Percentiles rank a stretch among this genome's conserved stretches.
phyloP scores from a whole-genome alignment of 92 coral and sea anemone species.

The Zoanthus solanderi region DNA sequence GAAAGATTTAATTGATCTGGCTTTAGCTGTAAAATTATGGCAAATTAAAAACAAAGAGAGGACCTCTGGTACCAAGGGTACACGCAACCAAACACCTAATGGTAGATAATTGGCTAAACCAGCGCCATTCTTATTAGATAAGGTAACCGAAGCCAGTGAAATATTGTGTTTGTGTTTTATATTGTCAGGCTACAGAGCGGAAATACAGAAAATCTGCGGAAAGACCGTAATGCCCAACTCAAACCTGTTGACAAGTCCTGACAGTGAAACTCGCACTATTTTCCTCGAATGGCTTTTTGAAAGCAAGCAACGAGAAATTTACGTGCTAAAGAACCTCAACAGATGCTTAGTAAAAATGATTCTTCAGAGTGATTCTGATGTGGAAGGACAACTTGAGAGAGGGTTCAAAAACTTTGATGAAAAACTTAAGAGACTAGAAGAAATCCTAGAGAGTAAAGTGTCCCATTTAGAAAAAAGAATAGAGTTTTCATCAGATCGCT shows the following conservation, averaged over 20 bases:
- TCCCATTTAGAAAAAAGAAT: not conserved
- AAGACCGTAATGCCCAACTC: not conserved
- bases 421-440: not conserved
- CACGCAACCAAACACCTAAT: no score
- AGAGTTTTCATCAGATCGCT: not conserved
- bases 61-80: no score
- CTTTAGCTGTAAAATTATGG: no score
- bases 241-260: not conserved
- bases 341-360: not conserved
- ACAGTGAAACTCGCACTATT: constrained; percentile 3
- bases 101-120: not conserved
- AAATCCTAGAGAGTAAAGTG: not conserved
- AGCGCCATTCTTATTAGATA: not conserved
- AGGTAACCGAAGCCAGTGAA: not conserved
- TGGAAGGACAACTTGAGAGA: not conserved
- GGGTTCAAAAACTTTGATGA: not conserved
- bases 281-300: constrained; percentile 8
- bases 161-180: not conserved
- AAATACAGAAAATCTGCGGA: constrained; percentile 4
- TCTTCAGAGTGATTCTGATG: not conserved
- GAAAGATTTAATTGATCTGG: no score
- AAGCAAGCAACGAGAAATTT: constrained; percentile 8
- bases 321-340: not conserved
- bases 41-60: no score
- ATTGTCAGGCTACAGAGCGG: not conserved